These are phyloP conservation scores for Drosophila koepferae DNA, from an alignment of 2,888 invertebrate species.

Conservation along the genomic window DNA sequence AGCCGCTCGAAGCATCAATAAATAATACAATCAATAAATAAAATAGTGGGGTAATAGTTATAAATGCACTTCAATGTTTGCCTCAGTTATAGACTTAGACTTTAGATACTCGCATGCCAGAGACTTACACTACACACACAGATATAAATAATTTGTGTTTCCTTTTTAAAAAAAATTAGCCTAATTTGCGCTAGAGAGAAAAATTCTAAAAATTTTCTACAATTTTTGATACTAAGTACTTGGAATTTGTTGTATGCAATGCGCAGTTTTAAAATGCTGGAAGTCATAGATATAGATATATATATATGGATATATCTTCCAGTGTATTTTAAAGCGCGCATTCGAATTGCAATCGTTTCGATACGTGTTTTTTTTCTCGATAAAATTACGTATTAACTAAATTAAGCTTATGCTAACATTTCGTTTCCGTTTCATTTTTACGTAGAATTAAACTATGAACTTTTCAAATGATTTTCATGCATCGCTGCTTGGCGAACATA, in stretches of 20 bases:
- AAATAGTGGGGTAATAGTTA: conserved; percentile 52
- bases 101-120: conserved; percentile 55
- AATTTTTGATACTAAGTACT: conserved; percentile 18
- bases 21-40: conserved; percentile 62
- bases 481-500: conserved; percentile 55
- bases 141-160: conserved; percentile 3
- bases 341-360: conserved; percentile 42
- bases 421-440: conserved; percentile 6
- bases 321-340: conserved; percentile 81
- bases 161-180: conserved; percentile 44
- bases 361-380: conserved; percentile 9
- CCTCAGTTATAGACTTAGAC: conserved; percentile 64
- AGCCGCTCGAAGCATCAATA: conserved; percentile 56
- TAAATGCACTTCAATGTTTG: conserved; percentile 70
- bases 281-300: conserved; percentile 14
- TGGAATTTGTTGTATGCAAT: conserved; percentile 57
- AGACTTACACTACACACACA: conserved; percentile 52
- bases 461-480: conserved; percentile 64
- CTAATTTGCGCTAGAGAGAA: conserved; percentile 60
- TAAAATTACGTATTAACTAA: conserved; percentile 44
- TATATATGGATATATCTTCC: conserved; percentile 40
- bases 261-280: conserved; percentile 82
- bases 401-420: conserved; percentile 46
- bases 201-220: conserved; percentile 44
- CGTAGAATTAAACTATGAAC: conserved; percentile 61